Evolutionary conservation across 2,888 invertebrate genomes (phyloP).

Genomic region (Netelia inedita): DNA sequence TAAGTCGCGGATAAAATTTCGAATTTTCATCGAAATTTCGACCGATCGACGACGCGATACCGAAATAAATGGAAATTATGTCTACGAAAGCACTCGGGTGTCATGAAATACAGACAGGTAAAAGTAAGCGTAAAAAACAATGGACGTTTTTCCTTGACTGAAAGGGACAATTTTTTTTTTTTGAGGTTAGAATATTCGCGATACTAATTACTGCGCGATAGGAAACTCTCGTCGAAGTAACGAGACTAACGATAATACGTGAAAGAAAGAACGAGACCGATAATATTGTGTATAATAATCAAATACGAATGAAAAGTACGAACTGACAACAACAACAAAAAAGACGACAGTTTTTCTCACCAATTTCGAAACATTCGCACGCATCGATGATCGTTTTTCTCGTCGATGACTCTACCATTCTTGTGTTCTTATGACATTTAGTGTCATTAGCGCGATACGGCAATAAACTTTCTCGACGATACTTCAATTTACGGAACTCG

Average conservation of each 20-base stretch:
- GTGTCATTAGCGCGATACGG: not conserved
- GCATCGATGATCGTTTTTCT: constrained; percentile 46
- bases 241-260: not conserved
- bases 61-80: not conserved
- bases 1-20: too few relatives aligned
- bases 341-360: constrained; percentile 32
- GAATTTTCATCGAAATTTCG: too few relatives aligned
- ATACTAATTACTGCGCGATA: not conserved
- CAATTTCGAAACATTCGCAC: constrained; percentile 42
- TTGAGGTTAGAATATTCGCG: constrained; percentile 44
- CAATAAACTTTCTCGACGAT: not conserved
- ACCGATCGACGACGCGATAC: too few relatives aligned
- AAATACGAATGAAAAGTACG: not conserved
- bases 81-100: not conserved
- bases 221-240: not conserved
- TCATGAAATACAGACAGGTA: not conserved
- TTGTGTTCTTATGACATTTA: not conserved
- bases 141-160: not conserved
- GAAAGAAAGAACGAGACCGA: too few relatives aligned
- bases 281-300: too few relatives aligned
- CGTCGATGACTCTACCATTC: constrained; percentile 50
- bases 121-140: constrained; percentile 3
- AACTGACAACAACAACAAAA: constrained; percentile 6
- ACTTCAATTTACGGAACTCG: not conserved
- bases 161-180: constrained; percentile 1